Evolutionary conservation across 2,797 vertebrate species (phyloP).

Genomic region (Orestias chungarensis): DNA sequence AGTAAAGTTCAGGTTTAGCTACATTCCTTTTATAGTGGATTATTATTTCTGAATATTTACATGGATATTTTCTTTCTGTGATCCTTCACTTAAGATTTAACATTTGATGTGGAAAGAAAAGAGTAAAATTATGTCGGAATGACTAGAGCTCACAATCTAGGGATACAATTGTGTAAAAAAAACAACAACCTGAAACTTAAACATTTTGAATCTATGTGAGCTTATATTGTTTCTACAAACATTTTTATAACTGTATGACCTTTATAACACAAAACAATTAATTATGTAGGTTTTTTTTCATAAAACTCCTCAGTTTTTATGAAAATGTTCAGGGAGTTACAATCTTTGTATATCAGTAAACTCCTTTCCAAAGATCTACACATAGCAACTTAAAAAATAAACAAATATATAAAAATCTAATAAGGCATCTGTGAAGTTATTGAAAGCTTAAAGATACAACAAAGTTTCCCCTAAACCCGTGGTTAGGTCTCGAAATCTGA

Average conservation of each 20-base stretch:
- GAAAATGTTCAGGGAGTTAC: too few relatives aligned
- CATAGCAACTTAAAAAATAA: too few relatives aligned
- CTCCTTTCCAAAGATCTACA: too few relatives aligned
- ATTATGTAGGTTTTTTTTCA: background rate
- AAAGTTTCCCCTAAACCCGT: too few relatives aligned
- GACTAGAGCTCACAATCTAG: background rate
- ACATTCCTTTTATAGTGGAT: background rate
- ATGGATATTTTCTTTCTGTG: background rate
- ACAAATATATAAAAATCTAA: too few relatives aligned
- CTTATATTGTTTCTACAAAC: background rate
- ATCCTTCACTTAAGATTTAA: background rate
- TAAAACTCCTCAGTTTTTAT: too few relatives aligned
- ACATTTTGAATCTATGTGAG: background rate
- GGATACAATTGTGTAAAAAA: background rate
- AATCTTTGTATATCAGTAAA: too few relatives aligned
- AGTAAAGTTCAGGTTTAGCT: too few relatives aligned
- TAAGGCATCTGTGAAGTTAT: too few relatives aligned
- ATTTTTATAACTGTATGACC: background rate
- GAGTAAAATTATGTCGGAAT: background rate
- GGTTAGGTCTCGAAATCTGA: too few relatives aligned
- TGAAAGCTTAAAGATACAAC: too few relatives aligned
- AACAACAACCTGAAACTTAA: background rate
- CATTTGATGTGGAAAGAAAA: background rate
- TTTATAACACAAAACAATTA: background rate
- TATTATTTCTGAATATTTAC: background rate